phyloP scores from a whole-genome alignment of 1,140 invertebrate genomes.

The Zelostemma sp. region DNA sequence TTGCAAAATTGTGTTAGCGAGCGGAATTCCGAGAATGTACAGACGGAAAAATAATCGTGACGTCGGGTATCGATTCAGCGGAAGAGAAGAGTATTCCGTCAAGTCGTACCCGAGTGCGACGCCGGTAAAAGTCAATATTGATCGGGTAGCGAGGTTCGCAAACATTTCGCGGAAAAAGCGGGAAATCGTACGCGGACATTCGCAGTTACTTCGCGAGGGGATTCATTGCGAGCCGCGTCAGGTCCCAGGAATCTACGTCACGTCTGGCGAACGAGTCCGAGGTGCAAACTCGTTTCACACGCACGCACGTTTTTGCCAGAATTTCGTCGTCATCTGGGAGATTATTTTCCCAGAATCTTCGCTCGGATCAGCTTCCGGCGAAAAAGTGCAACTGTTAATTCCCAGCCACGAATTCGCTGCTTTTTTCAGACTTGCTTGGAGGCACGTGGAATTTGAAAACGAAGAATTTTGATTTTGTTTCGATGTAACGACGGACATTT shows the following conservation, averaged over 20 bases:
- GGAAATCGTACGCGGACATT: neutral
- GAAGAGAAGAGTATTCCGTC: too few relatives aligned
- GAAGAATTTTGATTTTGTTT: too few relatives aligned
- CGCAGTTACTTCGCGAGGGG: too few relatives aligned
- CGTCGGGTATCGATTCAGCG: too few relatives aligned
- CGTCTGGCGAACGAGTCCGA: neutral
- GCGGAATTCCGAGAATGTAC: too few relatives aligned
- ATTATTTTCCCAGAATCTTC: neutral
- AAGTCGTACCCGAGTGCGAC: neutral
- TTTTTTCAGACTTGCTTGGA: too few relatives aligned
- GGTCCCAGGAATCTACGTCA: neutral
- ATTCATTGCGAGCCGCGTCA: neutral
- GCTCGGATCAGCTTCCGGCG: neutral
- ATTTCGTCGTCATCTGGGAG: neutral
- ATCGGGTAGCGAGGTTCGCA: neutral
- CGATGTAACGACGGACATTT: too few relatives aligned
- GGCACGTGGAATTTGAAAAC: too few relatives aligned
- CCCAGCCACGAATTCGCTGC: neutral
- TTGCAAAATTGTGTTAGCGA: too few relatives aligned
- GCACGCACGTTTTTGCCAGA: neutral
- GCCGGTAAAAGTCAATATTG: constrained; percentile 1
- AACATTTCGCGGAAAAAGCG: constrained; percentile 4
- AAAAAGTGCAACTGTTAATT: constrained; percentile 3
- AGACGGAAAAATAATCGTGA: too few relatives aligned
- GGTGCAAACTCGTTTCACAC: constrained; percentile 2